phyloP scores from a whole-genome alignment of 64 coral and sea anemone genomes.

The Porites australiensis region DNA sequence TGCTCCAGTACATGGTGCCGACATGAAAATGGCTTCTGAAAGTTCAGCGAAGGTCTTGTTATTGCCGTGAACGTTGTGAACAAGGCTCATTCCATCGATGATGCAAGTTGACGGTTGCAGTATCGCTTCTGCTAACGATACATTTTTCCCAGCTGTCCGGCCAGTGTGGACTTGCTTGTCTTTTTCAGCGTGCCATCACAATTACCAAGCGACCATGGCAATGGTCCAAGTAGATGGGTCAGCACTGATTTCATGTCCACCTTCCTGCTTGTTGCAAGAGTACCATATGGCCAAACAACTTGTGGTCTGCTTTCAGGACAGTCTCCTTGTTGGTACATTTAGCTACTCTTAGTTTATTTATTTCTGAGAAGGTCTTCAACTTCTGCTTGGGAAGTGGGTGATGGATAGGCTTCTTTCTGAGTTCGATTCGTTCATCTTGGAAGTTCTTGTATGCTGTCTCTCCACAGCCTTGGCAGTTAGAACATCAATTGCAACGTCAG shows the following conservation, averaged over 20 bases:
- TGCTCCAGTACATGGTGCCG: slow-evolving; percentile 16
- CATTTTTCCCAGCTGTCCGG: slow-evolving; percentile 5
- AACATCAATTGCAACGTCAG: slow-evolving; percentile 65
- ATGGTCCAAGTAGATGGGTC: slow-evolving; percentile 50
- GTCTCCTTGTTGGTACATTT: slow-evolving; percentile 66
- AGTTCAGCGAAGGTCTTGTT: slow-evolving; percentile 63
- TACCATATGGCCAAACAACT: slow-evolving; percentile 68
- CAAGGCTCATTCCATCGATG: slow-evolving; percentile 66
- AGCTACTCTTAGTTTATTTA: slow-evolving; percentile 50
- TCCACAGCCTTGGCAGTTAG: slow-evolving; percentile 52
- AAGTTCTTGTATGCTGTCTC: slow-evolving; percentile 60
- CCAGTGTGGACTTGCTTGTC: slow-evolving; percentile 60
- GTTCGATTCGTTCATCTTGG: slow-evolving; percentile 56
- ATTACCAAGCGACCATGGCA: slow-evolving; percentile 58
- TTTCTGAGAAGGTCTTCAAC: slow-evolving; percentile 65
- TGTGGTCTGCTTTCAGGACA: slow-evolving; percentile 70
- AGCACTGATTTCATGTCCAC: slow-evolving; percentile 49
- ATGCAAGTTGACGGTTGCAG: slow-evolving; percentile 40
- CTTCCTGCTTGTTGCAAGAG: slow-evolving; percentile 60
- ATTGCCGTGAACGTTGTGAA: slow-evolving; percentile 50
- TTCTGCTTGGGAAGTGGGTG: slow-evolving; percentile 70
- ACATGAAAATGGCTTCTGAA: slow-evolving; percentile 32
- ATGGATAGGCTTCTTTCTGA: slow-evolving; percentile 63
- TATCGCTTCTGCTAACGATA: slow-evolving; percentile 33
- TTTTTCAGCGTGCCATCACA: slow-evolving; percentile 55